Evolutionary conservation across 2,888 invertebrate species (phyloP).

Genomic region (Miltochrista miniata): DNA sequence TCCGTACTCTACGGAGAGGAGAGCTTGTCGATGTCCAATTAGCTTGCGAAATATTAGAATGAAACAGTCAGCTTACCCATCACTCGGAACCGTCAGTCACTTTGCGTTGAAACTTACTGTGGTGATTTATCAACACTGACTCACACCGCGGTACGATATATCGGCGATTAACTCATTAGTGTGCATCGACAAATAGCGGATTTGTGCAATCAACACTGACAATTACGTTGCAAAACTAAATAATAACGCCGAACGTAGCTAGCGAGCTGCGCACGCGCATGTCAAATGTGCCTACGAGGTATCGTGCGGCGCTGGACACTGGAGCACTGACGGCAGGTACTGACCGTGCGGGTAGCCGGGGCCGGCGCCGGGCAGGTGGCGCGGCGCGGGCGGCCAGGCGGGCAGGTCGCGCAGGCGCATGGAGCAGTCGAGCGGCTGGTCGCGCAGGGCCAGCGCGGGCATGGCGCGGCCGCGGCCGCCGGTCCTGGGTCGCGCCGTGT

Average conservation of each 20-base stretch:
- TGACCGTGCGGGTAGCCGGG: conserved; percentile 70
- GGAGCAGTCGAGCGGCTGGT: conserved; percentile 89
- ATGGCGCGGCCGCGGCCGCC: conserved; percentile 84
- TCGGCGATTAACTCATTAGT: neutral
- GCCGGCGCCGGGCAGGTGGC: conserved; percentile 37
- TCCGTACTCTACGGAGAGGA: neutral
- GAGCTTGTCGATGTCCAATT: neutral
- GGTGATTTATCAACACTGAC: conserved; percentile 31
- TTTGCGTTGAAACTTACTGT: conserved; percentile 5
- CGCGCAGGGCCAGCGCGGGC: conserved; percentile 86
- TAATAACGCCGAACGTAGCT: conserved; percentile 19
- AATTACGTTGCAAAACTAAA: conserved; percentile 6
- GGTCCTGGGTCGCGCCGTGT: conserved; percentile 78
- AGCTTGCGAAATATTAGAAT: neutral
- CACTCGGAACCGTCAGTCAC: neutral
- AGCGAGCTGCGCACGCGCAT: conserved; percentile 35
- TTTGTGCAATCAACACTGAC: conserved; percentile 15
- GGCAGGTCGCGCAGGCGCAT: conserved; percentile 82
- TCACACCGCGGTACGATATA: conserved; percentile 17
- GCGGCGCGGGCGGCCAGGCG: conserved; percentile 72
- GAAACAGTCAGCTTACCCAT: conserved; percentile 14
- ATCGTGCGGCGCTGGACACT: conserved; percentile 20
- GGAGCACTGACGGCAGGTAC: too few species aligned
- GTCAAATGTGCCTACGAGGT: conserved; percentile 30
- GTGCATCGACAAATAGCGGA: conserved; percentile 1